Conservation (phyloP, 2,113 vertebrate species). For the Aplodontia rufa region DNA sequence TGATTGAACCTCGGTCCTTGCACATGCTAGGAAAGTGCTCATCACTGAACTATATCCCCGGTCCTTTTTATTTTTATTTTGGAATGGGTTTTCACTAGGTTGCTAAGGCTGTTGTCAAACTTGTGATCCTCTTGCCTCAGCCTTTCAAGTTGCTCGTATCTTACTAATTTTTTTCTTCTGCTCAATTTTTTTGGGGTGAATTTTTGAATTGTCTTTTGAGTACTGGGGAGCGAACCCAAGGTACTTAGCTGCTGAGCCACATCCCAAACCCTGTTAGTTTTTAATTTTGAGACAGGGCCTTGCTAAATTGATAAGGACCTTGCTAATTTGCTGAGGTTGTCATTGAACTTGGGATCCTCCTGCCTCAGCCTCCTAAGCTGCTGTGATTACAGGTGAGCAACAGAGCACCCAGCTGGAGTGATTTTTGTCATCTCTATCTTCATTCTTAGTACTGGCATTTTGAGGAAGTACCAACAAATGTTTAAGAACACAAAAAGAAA, state of each 20-base stretch:
- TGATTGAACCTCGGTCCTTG: neutral
- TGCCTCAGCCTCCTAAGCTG: no score
- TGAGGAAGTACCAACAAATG: neutral
- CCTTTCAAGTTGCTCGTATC: neutral
- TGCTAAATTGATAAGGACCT: no score
- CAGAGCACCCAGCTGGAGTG: no score
- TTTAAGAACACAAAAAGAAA: neutral
- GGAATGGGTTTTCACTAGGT: neutral
- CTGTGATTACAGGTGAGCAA: no score
- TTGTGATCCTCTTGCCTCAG: neutral
- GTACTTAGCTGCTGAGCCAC: no score
- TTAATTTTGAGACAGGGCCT: no score
- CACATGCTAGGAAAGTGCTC: neutral
- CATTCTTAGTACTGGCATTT: neutral
- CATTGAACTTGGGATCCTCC: no score
- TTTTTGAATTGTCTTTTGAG: no score
- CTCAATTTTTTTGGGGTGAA: neutral
- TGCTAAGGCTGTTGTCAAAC: neutral
- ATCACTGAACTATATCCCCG: neutral
- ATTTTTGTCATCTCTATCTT: neutral
- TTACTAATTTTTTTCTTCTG: neutral
- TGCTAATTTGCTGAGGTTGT: no score
- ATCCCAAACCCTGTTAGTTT: no score
- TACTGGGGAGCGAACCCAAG: no score
- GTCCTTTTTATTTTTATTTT: neutral